Evolutionary conservation across 2,113 vertebrate species (phyloP), one percentile per base, ranked within the genome.

Genomic region (Empidonax alnorum): DNA sequence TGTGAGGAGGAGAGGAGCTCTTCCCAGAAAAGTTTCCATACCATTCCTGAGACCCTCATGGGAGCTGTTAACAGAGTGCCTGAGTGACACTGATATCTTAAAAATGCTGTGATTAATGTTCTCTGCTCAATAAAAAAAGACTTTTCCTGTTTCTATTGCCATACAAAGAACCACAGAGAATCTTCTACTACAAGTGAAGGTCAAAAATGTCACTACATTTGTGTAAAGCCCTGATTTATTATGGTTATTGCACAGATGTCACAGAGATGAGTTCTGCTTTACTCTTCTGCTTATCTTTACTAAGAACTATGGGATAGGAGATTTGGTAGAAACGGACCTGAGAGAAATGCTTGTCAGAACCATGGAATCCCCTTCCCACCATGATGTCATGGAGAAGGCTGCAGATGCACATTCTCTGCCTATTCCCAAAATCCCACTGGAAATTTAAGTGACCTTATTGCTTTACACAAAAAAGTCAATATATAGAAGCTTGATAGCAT

Each of bases 321-420:
- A 86, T 74, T 84, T 87, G 61, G 22, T 69, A 87, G 78, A 86
- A 75, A 84, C n/a, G 93, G 53, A 42, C 19, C 58, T 76, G 50
- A 92, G 27, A 95, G 58, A 76, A 96, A 81, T 31, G 44, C 63
- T 67, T 62, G 83, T 24, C 59, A 77, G 58, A 96, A 91, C 84
- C 67, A 85, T 39, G 30, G 93, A 95, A 93, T 91, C 84, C 80
- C n/a, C 37, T 33, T 77, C 95, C 85, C 67, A 61, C 84, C 84
- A 78, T 65, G 49, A 53, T 63, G 41, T 10, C 65, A 77, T 30
- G 53, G 72, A 68, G 53, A 23, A n/a, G 21, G 35, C 53, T 55
- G 33, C 31, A 56, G 44, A 61, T 55, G 27, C 4, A 12, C 42
- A 13, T 69, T 53, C 37, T 49, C 42, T 71, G 35, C 19, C 68